These are phyloP conservation scores for Busseola fusca DNA, from an alignment of 2,888 invertebrate species.

Conservation along the genomic window DNA sequence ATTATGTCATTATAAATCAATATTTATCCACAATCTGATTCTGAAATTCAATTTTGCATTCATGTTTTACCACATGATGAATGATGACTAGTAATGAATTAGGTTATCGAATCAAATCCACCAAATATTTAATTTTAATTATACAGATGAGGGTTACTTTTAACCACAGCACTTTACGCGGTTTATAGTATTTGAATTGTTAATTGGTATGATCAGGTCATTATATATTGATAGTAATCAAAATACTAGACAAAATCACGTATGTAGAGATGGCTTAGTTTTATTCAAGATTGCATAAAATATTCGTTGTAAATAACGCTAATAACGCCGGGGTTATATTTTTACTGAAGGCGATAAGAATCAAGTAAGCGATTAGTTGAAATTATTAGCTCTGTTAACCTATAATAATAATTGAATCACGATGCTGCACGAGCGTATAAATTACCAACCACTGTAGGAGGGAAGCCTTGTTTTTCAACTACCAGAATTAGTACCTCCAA, in stretches of 20 bases:
- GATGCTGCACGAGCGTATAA: not conserved
- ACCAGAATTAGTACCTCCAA: not conserved
- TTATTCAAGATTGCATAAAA: not conserved
- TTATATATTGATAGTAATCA: not conserved
- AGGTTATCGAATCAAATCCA: constrained; percentile 34
- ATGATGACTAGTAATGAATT: constrained; percentile 39
- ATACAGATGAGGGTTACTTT: constrained; percentile 8
- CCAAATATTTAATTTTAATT: constrained; percentile 50
- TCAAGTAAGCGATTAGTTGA: not conserved
- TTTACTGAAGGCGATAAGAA: no score
- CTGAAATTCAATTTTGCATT: constrained; percentile 37
- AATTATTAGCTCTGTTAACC: not conserved
- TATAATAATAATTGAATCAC: not conserved
- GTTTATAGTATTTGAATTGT: constrained; percentile 17
- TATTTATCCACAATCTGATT: constrained; percentile 9
- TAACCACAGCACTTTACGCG: constrained; percentile 29
- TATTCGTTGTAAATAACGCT: not conserved
- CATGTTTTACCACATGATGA: constrained; percentile 22
- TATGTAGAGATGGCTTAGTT: not conserved
- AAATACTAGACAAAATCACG: not conserved
- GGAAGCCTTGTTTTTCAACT: not conserved
- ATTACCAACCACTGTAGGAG: not conserved
- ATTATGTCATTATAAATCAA: not conserved
- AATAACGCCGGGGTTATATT: not conserved
- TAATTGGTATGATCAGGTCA: constrained; percentile 13